Conservation (phyloP, 2,797 vertebrate genomes). For the Pseudochirops corinnae region DNA sequence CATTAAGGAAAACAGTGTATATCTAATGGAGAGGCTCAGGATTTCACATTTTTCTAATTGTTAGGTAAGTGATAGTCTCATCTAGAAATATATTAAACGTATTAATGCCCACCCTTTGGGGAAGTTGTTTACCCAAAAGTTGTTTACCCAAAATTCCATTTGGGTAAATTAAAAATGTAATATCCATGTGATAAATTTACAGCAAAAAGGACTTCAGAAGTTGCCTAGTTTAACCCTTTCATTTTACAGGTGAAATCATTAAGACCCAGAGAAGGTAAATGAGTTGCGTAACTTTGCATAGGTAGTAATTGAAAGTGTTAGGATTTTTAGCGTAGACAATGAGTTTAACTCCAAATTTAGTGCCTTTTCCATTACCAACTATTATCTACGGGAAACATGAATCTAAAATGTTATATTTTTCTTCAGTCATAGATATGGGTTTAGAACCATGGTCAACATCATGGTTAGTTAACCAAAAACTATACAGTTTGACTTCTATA, state of each 20-base stretch:
- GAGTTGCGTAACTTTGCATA: not conserved
- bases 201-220: not conserved
- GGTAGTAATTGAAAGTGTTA: not conserved
- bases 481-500: not conserved
- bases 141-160: not conserved
- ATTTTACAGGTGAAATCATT: not conserved
- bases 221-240: not conserved
- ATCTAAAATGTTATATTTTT: not conserved
- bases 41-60: not conserved
- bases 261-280: not conserved
- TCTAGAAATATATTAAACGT: not conserved
- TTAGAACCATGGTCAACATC: not conserved
- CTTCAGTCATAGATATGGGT: not conserved
- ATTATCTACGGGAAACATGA: not conserved
- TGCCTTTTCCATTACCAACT: not conserved
- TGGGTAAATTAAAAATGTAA: not conserved
- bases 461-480: not conserved
- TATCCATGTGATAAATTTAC: not conserved
- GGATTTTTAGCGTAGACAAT: not conserved
- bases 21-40: not conserved
- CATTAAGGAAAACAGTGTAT: not conserved
- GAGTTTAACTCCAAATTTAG: not conserved
- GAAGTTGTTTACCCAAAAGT: no score
- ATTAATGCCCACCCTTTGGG: not conserved
- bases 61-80: not conserved